Evolutionary conservation across 2,797 vertebrate species (phyloP), one percentile per base, ranked within the genome.

Genomic region (Spinibarbus caldwelli): DNA sequence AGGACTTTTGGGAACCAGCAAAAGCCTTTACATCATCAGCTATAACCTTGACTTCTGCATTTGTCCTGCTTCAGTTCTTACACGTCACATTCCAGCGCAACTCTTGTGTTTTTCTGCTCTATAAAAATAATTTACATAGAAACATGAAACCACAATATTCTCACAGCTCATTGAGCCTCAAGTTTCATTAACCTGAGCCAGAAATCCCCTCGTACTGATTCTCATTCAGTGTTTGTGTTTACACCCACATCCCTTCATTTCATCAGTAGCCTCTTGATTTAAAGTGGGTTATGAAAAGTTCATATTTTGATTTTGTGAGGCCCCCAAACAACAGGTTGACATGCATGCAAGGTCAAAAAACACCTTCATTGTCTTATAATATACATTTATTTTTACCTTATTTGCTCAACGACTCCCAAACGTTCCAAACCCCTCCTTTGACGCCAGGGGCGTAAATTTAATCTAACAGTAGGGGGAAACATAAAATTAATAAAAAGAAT

Each of bases 1-100:
- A 29, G n/a, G 54, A 31, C 9, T 64, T 59, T 45, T 31, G 10
- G 4, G 12, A 49, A 45, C 7, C 17, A 14, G 19, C 8, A 68
- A 49, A 41, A 19, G 23, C 14, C n/a, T 67, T 45, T 8, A 21
- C 6, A 15, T n/a, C 64, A 68, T 54, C 47, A 3, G 11, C 11
- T 66, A 2, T 43, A 41, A 80, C 70, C n/a, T 84, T 26, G 7
- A 71, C 45, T 81, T 81, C n/a, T 71, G 36, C 26, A 68, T 17
- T 2, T 14, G 5, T 29, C 12, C n/a, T 59, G 26, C 12, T 57
- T 57, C 23, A 10, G 23, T 57, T 57, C 57, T 59, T 62, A 15
- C 26, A 62, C n/a, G 31, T 41, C 66, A n/a, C 34, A 15, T 43
- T 15, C 14, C 62, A 17, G 14, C n/a, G 0, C 54, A 62, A 29